Evolutionary conservation across 92 coral and sea anemone genomes (phyloP).

Genomic region (Siderastrea siderea): DNA sequence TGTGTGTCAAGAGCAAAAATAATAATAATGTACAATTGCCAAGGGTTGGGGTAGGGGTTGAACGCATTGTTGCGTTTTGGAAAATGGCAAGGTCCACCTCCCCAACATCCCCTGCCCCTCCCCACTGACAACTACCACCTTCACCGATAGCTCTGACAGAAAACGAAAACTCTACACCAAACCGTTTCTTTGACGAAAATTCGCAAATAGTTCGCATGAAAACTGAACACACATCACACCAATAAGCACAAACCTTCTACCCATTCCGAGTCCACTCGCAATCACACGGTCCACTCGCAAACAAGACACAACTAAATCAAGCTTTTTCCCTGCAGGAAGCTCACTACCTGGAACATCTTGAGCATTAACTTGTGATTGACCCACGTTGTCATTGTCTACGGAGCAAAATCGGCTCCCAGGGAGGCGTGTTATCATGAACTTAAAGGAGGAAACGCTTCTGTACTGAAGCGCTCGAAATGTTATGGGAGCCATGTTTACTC

Average conservation of each 20-base stretch:
- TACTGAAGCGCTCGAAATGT: slow-evolving; percentile 2
- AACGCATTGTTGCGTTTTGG: too few species aligned
- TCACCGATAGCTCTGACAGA: too few species aligned
- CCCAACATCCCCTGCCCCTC: too few species aligned
- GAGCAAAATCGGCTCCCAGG: slow-evolving; percentile 9
- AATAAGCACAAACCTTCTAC: slow-evolving; percentile 62
- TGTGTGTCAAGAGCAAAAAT: too few species aligned
- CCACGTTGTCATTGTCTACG: background rate
- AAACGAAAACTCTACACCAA: too few species aligned
- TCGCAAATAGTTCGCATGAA: background rate
- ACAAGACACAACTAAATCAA: slow-evolving; percentile 61
- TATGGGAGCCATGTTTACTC: slow-evolving; percentile 5
- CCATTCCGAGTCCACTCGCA: slow-evolving; percentile 72
- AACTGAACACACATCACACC: background rate
- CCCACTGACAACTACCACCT: too few species aligned
- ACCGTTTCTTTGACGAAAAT: too few species aligned
- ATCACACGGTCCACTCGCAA: slow-evolving; percentile 73
- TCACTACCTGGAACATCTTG: background rate
- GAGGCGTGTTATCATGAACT: background rate
- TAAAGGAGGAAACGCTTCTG: slow-evolving; percentile 9
- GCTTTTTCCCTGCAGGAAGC: slow-evolving; percentile 42
- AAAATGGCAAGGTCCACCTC: too few species aligned
- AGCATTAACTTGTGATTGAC: background rate
- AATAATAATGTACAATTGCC: too few species aligned
- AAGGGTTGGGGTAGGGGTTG: too few species aligned